phyloP scores from a whole-genome alignment of 2,113 vertebrate species.

The Nipponia nippon region DNA sequence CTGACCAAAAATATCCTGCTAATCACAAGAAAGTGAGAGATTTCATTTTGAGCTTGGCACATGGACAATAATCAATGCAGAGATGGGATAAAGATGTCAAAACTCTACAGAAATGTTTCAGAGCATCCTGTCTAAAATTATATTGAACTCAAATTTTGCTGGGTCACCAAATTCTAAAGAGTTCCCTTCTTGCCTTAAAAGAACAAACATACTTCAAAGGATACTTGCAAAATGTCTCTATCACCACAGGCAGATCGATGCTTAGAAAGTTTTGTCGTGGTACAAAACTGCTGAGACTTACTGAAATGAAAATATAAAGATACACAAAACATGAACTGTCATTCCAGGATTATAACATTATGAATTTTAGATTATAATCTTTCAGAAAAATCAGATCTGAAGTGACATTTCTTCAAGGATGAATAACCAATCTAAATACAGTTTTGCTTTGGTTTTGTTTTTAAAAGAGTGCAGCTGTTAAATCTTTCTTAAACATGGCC shows the following conservation, averaged over 20 bases:
- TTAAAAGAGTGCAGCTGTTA: background rate
- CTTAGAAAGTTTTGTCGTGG: constrained; percentile 91
- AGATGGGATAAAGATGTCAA: background rate
- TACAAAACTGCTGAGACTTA: constrained; percentile 94
- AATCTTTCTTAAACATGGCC: background rate
- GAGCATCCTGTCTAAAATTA: constrained; percentile 2
- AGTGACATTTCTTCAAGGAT: background rate
- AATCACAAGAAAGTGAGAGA: background rate
- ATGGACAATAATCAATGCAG: background rate
- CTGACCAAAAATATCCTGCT: background rate
- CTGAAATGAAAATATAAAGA: constrained; percentile 69
- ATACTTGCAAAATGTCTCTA: constrained; percentile 99
- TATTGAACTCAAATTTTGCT: background rate
- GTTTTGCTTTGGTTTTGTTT: background rate
- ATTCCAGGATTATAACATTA: background rate
- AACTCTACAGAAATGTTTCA: constrained; percentile 6
- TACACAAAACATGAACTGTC: background rate
- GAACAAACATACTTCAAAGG: constrained; percentile 75
- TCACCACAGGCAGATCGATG: constrained; percentile 87
- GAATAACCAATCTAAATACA: background rate
- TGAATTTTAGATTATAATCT: background rate
- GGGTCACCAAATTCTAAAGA: background rate
- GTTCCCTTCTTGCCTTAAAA: background rate
- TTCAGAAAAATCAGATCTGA: background rate
- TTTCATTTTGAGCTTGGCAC: background rate